A percentile compares a stretch with the other conserved stretches of the same genome.
phyloP scores from a whole-genome alignment of 2,113 vertebrate genomes.

The Okapia johnstoni region DNA sequence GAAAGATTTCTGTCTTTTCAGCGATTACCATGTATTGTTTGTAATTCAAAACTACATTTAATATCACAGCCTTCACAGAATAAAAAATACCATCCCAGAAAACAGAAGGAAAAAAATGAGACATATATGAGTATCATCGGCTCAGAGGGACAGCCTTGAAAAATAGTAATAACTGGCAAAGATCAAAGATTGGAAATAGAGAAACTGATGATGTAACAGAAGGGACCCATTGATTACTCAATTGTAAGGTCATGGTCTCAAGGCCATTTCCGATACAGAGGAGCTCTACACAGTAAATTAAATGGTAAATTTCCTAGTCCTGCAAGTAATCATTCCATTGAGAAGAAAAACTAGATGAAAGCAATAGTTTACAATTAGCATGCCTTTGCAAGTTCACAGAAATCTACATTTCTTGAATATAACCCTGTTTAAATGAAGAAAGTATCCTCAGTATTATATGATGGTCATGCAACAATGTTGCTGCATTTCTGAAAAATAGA shows the following conservation, averaged over 20 bases:
- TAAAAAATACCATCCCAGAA: conserved; percentile 17
- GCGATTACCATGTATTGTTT: conserved; percentile 52
- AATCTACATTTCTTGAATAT: not conserved
- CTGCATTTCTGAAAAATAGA: not conserved
- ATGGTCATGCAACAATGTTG: not conserved
- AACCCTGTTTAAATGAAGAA: not conserved
- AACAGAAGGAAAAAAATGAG: not conserved
- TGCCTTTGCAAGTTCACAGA: not conserved
- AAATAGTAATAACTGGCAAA: conserved; percentile 41
- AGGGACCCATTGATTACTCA: not conserved
- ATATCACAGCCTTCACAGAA: conserved; percentile 35
- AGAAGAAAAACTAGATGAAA: conserved; percentile 15
- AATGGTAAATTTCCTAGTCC: conserved; percentile 5
- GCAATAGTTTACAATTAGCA: not conserved
- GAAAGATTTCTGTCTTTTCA: conserved; percentile 52
- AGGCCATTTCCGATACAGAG: conserved; percentile 46
- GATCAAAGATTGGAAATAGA: conserved; percentile 25
- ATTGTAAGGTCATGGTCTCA: conserved; percentile 7
- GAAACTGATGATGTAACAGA: not conserved
- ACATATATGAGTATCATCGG: not conserved
- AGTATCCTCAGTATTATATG: not conserved
- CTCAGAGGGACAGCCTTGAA: conserved; percentile 45
- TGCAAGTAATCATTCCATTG: conserved; percentile 41
- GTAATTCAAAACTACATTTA: conserved; percentile 60
- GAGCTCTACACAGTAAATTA: conserved; percentile 23